phyloP scores from a whole-genome alignment of 2,888 invertebrate genomes.

The Drosophila differens region DNA sequence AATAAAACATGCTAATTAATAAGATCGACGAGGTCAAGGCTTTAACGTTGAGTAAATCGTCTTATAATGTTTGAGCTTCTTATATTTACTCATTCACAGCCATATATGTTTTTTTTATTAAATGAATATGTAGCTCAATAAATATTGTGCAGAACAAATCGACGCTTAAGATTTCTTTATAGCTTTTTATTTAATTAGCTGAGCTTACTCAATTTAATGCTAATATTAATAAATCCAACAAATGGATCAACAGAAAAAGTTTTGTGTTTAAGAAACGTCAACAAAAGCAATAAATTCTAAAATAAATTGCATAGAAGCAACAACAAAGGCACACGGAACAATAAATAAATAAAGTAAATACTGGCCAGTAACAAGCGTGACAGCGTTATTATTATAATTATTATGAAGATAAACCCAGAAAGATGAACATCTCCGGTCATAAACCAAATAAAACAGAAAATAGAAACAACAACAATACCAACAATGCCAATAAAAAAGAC shows the following conservation, averaged over 20 bases:
- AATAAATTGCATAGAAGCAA: constrained; percentile 35
- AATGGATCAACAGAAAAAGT: background rate
- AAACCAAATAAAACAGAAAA: constrained; percentile 18
- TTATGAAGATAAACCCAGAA: constrained; percentile 51
- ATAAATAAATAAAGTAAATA: constrained; percentile 27
- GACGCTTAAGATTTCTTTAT: background rate
- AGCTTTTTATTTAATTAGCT: background rate
- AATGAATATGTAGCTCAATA: background rate
- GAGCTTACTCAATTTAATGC: constrained; percentile 15
- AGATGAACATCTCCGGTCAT: constrained; percentile 9
- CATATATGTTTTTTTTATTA: background rate
- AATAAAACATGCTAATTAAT: constrained; percentile 11
- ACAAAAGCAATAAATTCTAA: constrained; percentile 56
- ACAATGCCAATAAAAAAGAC: constrained; percentile 23
- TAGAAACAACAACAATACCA: constrained; percentile 11
- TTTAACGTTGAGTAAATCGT: background rate
- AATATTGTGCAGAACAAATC: constrained; percentile 16
- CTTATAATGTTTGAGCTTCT: background rate
- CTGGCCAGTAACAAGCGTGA: constrained; percentile 19
- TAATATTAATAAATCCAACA: constrained; percentile 2
- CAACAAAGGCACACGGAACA: constrained; percentile 10
- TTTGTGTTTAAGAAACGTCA: constrained; percentile 17
- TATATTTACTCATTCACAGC: background rate
- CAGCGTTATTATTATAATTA: constrained; percentile 63
- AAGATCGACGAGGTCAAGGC: constrained; percentile 12